A percentile compares a stretch with the other conserved stretches of the same genome.
Evolutionary conservation across 2,888 invertebrate species (phyloP).

Genomic region (Stenichneumon culpator): DNA sequence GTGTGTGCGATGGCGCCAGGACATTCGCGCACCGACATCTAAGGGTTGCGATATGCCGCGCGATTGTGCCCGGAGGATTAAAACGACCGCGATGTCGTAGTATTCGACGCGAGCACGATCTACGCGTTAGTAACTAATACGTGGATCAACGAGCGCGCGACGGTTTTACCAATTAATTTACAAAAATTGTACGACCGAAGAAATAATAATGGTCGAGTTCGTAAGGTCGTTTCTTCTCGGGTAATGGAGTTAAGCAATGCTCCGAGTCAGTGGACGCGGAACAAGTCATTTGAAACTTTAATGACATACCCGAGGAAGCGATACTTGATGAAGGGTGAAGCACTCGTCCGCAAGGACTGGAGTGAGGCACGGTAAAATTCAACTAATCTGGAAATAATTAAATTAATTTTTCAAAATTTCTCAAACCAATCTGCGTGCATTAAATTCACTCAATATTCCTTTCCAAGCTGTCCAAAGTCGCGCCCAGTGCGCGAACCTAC

Average conservation of each 20-base stretch:
- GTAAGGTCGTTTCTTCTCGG: constrained; percentile 20
- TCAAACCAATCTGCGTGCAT: too few species aligned
- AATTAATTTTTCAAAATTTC: too few species aligned
- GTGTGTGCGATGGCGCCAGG: constrained; percentile 58
- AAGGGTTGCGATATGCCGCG: background rate
- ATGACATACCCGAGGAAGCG: constrained; percentile 35
- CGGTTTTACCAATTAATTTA: constrained; percentile 31
- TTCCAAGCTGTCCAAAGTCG: too few species aligned
- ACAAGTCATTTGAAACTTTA: constrained; percentile 24
- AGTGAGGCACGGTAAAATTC: too few species aligned
- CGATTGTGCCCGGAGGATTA: background rate
- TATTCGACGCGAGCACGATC: background rate
- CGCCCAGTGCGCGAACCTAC: too few species aligned
- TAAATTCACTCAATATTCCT: too few species aligned
- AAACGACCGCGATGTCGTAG: background rate
- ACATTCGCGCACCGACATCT: constrained; percentile 46
- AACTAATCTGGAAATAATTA: too few species aligned
- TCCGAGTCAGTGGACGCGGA: constrained; percentile 21
- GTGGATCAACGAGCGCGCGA: constrained; percentile 25
- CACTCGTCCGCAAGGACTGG: too few species aligned
- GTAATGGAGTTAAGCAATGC: constrained; percentile 50
- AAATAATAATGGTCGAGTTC: constrained; percentile 17
- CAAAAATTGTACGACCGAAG: constrained; percentile 24
- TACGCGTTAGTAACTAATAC: background rate
- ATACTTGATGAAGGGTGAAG: too few species aligned